Conservation (phyloP, 2,888 invertebrate genomes). For the Byasa hedistus region DNA sequence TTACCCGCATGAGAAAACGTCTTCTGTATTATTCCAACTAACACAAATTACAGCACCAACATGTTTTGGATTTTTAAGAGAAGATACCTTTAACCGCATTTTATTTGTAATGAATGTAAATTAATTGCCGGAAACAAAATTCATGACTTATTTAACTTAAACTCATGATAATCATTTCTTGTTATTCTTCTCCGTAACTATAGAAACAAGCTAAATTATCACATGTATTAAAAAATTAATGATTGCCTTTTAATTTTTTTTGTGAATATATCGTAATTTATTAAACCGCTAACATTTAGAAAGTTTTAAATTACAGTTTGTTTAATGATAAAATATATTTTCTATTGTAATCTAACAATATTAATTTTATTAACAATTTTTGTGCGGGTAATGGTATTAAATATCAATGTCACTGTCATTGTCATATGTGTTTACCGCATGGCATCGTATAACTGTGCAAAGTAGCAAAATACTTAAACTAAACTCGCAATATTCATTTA, state of each 20-base stretch:
- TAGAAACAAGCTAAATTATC: slow-evolving; percentile 12
- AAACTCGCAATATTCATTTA: slow-evolving; percentile 5
- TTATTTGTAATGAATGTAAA: slow-evolving; percentile 10
- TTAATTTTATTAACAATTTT: neutral
- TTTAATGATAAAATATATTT: no score
- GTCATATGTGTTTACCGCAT: slow-evolving; percentile 40
- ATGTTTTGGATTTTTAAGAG: slow-evolving; percentile 87
- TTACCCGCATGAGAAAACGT: slow-evolving; percentile 93
- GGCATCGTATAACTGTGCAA: slow-evolving; percentile 32
- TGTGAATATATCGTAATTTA: no score
- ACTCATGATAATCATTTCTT: neutral
- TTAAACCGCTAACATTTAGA: no score
- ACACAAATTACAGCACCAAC: slow-evolving; percentile 92
- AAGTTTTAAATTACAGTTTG: neutral
- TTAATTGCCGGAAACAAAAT: neutral
- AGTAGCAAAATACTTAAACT: neutral
- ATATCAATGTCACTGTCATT: slow-evolving; percentile 20
- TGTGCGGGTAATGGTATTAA: neutral
- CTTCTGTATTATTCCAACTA: slow-evolving; percentile 96
- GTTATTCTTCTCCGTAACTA: slow-evolving; percentile 11
- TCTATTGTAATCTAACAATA: neutral
- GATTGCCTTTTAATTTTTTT: no score
- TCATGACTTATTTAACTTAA: neutral
- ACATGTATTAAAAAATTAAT: no score
- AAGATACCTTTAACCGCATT: slow-evolving; percentile 91